Evolutionary conservation across 1,140 invertebrate genomes (phyloP), one percentile per base, ranked within the genome.

Genomic region (Heliconius eleuchia): DNA sequence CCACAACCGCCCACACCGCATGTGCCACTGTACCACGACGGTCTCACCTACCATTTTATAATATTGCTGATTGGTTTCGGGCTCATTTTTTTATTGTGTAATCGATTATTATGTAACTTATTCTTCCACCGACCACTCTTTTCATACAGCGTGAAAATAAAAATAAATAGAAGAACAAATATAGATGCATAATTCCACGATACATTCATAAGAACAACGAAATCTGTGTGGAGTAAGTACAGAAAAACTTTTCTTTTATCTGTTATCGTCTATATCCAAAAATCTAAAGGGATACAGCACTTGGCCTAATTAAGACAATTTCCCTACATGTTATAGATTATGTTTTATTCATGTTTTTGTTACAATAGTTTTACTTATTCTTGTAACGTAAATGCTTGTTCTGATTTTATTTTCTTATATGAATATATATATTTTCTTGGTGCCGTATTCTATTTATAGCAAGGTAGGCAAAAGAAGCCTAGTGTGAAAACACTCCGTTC

Each of bases 231-330:
- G 11, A 66, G 9, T 3, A 13, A 66, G 57, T 66, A 66, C 23
- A 57, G 11, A 57, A 66, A 66, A 66, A 9, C 23, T 30, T 66
- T 66, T 66, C 60, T 16, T 66, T 27, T 27, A 27, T 66, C n/a
- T 66, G 9, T 66, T 66, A 66, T 66, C 60, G 27, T 30, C 11
- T n/a, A 30, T 66, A 66, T 23, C 23, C 60, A 30, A 13, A 66
- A 66, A 4, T 16, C 60, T 66, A 13, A 66, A 66, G 60, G 60
- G 60, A 66, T 66, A 66, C 9, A 66, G 27, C 60, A 66, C 60
- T 66, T 66, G 60, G 27, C 60, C 60, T 66, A 66, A 66, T 66
- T 66, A 66, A 9, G 27, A 27, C 27, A 23, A 66, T 66, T 66
- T 66, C 19, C 11, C 60, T 30, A 27, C 3, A 30, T 66, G 5